Conservation (phyloP, 2,888 invertebrate genomes). For the Nipponacmea schrenckii region DNA sequence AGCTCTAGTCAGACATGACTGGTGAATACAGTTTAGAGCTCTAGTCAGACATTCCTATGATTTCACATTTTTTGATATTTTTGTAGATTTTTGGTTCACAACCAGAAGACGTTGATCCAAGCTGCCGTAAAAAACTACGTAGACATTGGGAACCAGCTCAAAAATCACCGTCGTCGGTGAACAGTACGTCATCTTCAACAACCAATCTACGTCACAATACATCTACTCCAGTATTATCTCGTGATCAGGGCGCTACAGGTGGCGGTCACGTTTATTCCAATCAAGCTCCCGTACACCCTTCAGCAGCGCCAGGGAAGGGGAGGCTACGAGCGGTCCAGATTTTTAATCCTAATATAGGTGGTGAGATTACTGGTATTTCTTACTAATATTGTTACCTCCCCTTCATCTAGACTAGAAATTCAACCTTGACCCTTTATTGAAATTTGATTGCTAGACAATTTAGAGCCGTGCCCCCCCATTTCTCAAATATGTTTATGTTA, state of each 20-base stretch:
- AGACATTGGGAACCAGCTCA: neutral
- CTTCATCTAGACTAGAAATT: too few relatives aligned
- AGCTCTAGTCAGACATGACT: too few relatives aligned
- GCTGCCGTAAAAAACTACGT: constrained; percentile 10
- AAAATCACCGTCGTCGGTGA: constrained; percentile 6
- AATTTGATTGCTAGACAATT: too few relatives aligned
- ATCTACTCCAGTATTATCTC: constrained; percentile 17
- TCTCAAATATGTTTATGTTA: too few relatives aligned
- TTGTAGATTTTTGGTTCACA: constrained; percentile 58
- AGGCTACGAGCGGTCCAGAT: constrained; percentile 44
- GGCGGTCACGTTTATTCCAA: constrained; percentile 43
- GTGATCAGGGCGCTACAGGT: constrained; percentile 13
- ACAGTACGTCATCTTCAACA: constrained; percentile 15
- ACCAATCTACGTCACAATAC: constrained; percentile 21
- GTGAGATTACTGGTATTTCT: constrained; percentile 24
- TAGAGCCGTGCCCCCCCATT: too few relatives aligned
- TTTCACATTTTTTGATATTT: too few relatives aligned
- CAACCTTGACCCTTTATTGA: too few relatives aligned
- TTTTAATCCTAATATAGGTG: constrained; percentile 49
- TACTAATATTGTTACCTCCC: too few relatives aligned
- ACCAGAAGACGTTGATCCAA: constrained; percentile 55
- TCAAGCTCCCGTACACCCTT: constrained; percentile 42
- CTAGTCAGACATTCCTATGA: too few relatives aligned
- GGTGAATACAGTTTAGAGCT: too few relatives aligned
- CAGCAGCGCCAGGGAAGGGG: constrained; percentile 28